Evolutionary conservation across 1,140 invertebrate species (phyloP), one percentile per base, ranked within the genome.

Genomic region (Apis mellifera): DNA sequence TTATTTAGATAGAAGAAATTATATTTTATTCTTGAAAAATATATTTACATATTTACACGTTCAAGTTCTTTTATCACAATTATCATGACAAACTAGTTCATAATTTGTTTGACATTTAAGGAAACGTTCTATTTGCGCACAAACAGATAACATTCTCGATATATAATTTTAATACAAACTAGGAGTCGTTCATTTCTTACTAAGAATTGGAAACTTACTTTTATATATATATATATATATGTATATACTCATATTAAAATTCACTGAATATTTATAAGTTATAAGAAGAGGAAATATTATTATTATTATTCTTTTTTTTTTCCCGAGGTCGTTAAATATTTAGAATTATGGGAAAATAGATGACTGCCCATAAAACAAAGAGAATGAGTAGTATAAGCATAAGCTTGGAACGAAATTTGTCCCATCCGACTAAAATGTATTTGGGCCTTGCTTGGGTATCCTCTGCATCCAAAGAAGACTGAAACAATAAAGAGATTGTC

Each of bases 341-440:
- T 42, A 42, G 32, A 23, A 92, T 78, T 8, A 93, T 72, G 11
- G 94, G 92, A 71, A 94, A 94, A 83, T 92, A 94, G 9, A 94
- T 81, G 26, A 83, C 82, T 12, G 89, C 92, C 94, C 94, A 94
- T 17, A 94, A 57, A 8, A 94, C 19, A 54, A 94, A 89, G 5
- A 93, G 89, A 4, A 90, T 52, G 21, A 92, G 54, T 59, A 94
- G 83, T 2, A 84, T 57, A 3, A 92, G n/a, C 85, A 94, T 91
- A 9, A 89, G 86, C n/a, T 84, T 93, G 13, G 93, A 90, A 71
- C 92, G 91, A 48, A 92, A 91, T 42, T 54, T 89, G 74, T 94
- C 93, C 94, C 94, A 94, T 59, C 92, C 92, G 52, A 94, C 77
- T 17, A 94, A 52, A 2, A 92, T 84, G 19, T 85, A 77, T 19